These are phyloP conservation scores for Aethina tumida DNA, from an alignment of 1,140 invertebrate genomes.

Conservation along the genomic window DNA sequence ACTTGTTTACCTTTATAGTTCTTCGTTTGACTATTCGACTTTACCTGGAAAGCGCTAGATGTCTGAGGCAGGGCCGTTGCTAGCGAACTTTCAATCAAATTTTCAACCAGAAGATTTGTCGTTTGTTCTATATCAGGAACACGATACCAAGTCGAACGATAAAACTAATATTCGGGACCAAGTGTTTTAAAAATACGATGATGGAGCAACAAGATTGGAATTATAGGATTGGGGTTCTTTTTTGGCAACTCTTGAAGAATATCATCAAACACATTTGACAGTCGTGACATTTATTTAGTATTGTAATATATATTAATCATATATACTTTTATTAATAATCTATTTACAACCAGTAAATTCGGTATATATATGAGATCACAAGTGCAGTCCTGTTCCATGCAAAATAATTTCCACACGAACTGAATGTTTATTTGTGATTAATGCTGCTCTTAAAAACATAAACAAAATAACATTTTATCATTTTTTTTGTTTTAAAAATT, in stretches of 20 bases:
- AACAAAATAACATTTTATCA: too few relatives aligned
- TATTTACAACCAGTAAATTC: too few relatives aligned
- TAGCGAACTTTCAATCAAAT: conserved; percentile 1
- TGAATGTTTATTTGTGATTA: too few relatives aligned
- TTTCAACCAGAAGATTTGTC: not conserved
- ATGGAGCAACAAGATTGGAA: not conserved
- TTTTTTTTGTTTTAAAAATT: too few relatives aligned
- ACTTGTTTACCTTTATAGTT: too few relatives aligned
- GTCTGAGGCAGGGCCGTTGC: not conserved
- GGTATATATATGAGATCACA: too few relatives aligned
- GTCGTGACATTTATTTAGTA: not conserved
- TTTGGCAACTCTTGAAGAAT: not conserved
- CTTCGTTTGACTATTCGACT: not conserved
- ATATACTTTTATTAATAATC: too few relatives aligned
- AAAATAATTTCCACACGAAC: too few relatives aligned
- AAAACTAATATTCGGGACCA: not conserved
- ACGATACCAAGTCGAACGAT: not conserved
- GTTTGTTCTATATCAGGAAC: conserved; percentile 1
- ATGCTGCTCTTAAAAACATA: too few relatives aligned
- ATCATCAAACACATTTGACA: conserved; percentile 1
- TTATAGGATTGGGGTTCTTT: not conserved
- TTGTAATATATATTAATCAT: too few relatives aligned
- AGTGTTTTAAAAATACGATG: not conserved
- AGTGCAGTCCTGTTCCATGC: too few relatives aligned
- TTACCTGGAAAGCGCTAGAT: not conserved